Conservation (phyloP, 2,797 vertebrate species). For the Threskiornis aethiopicus region DNA sequence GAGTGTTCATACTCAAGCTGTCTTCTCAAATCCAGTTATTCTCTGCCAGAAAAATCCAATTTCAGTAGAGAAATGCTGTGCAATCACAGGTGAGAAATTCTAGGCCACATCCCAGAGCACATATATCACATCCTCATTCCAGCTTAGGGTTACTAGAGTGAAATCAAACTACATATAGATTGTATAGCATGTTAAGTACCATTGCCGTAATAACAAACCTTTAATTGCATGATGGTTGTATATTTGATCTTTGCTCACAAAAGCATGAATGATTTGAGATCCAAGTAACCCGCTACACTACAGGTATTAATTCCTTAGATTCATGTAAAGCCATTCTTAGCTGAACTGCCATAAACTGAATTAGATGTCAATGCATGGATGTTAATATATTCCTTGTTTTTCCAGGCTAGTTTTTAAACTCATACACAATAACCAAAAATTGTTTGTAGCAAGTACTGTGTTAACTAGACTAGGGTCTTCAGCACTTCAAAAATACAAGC, state of each 20-base stretch:
- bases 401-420: background rate
- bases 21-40: background rate
- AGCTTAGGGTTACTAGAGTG: background rate
- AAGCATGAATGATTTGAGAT: background rate
- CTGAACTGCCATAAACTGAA: background rate
- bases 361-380: background rate
- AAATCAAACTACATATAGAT: slow-evolving; percentile 35
- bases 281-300: background rate
- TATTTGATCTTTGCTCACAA: slow-evolving; percentile 2
- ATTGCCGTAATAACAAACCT: slow-evolving; percentile 1
- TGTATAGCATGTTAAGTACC: background rate
- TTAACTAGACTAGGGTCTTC: background rate
- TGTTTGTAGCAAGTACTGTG: background rate
- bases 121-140: background rate
- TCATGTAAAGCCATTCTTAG: background rate
- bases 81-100: slow-evolving; percentile 52
- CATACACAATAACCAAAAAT: background rate
- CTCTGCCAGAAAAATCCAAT: background rate
- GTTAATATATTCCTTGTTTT: background rate
- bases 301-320: background rate
- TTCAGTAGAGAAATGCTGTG: slow-evolving; percentile 23
- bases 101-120: background rate
- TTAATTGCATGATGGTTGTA: background rate
- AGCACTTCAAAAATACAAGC: background rate
- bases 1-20: slow-evolving; percentile 1